A percentile compares a stretch with the other conserved stretches of the same genome.
Conservation (phyloP, 2,797 vertebrate species). For the Sebastes iracundus region DNA sequence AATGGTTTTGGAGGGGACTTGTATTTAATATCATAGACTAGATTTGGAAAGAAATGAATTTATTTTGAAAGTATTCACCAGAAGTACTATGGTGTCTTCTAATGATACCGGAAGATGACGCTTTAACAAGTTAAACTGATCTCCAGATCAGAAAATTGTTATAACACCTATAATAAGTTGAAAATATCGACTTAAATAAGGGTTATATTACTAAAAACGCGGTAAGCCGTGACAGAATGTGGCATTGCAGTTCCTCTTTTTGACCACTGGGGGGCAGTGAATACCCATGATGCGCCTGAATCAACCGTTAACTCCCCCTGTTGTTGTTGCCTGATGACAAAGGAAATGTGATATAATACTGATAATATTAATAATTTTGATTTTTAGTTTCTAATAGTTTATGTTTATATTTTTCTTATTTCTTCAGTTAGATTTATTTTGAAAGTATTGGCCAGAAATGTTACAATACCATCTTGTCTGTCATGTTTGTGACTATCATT, state of each 20-base stretch:
- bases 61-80: background rate
- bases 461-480: background rate
- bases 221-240: background rate
- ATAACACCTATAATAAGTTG: background rate
- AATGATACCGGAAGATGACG: background rate
- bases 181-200: background rate
- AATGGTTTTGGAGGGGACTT: no score
- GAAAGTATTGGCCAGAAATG: background rate
- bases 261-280: background rate
- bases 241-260: background rate
- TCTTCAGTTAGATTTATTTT: background rate
- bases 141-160: background rate
- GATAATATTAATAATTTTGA: background rate
- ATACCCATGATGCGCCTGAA: background rate
- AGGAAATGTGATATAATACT: background rate
- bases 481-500: background rate
- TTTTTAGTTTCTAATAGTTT: background rate
- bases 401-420: background rate
- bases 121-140: background rate
- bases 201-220: background rate
- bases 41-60: background rate
- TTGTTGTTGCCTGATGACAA: background rate
- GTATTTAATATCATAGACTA: background rate
- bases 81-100: background rate
- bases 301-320: background rate